Evolutionary conservation across 2,113 vertebrate genomes (phyloP), one percentile per base, ranked within the genome.

Genomic region (Speoplatyrhinus poulsoni): DNA sequence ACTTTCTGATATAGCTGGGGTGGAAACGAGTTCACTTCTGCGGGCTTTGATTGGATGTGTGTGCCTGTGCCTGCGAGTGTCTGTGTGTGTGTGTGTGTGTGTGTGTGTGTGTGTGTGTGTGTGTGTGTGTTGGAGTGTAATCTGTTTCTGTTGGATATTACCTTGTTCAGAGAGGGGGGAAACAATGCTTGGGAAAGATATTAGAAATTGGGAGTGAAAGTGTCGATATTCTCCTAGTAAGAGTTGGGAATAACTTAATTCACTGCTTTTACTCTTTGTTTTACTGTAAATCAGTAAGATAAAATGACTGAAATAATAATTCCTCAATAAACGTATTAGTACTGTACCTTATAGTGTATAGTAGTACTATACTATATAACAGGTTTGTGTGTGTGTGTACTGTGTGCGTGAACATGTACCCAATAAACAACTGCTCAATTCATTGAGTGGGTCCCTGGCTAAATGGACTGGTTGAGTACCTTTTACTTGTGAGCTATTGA

Each of bases 1-100:
- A 9, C 63, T 57, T 80, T 88, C 81, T 88, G 87, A 89, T 89
- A 81, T 73, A 73, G 70, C 85, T 82, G 71, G 72, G 75, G 68
- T 84, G 64, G 80, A 81, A 65, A 83, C 74, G 77, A 84, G 83
- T 85, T 84, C 83, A 83, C 72, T 84, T 65, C 63, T 75, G 81
- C 70, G 80, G 75, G 73, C 68, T 65, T 65, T 85, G 80, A 89
- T 84, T 47, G 36, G 46, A 46, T 62, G 60, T 16, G 57, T 47
- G 15, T 47, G 12, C 13, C 10, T 61, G 60, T 46, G 60, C 16
- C 19, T 61, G 12, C n/a, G 13, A 12, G 46, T 17, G 46, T 63
- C 17, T 17, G 48, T 75, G 64, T 67, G 64, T 69, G 69, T 82
- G 60, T 75, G 41, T 61, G 54, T 16, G 46, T 66, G 41, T 58